Percentiles rank a stretch among this genome's conserved stretches.
Conservation (phyloP, 2,113 vertebrate species). For the Stegostoma tigrinum region DNA sequence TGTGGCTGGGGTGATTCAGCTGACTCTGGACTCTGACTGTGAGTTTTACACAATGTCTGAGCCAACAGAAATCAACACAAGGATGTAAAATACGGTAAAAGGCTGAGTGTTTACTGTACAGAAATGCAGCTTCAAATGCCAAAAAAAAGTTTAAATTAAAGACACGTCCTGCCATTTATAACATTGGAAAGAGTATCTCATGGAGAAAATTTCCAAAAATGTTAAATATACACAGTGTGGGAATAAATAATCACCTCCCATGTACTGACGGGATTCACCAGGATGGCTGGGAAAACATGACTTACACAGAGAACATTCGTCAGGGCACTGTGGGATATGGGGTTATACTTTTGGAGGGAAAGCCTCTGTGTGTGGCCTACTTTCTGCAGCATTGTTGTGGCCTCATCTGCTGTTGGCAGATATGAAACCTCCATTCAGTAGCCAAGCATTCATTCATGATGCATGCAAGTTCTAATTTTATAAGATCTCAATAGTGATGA, state of each 20-base stretch:
- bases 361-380: not conserved
- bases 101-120: not conserved
- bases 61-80: not conserved
- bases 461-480: not conserved
- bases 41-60: not conserved
- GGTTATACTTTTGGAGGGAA: not conserved
- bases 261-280: not conserved
- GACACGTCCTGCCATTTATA: slow-evolving; percentile 12
- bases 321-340: not conserved
- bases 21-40: not conserved
- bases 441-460: not conserved
- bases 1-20: not conserved
- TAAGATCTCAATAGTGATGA: not conserved
- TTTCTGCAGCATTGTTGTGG: not conserved
- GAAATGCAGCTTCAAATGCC: slow-evolving; percentile 8
- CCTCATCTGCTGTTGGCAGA: not conserved
- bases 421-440: not conserved
- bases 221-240: slow-evolving; percentile 27
- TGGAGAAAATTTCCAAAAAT: not conserved
- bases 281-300: slow-evolving; percentile 6
- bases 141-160: slow-evolving; percentile 1
- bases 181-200: slow-evolving; percentile 32
- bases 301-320: not conserved
- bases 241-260: not conserved
- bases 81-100: not conserved